Evolutionary conservation across 2,888 invertebrate genomes (phyloP).

Genomic region (Drosophila conformis): DNA sequence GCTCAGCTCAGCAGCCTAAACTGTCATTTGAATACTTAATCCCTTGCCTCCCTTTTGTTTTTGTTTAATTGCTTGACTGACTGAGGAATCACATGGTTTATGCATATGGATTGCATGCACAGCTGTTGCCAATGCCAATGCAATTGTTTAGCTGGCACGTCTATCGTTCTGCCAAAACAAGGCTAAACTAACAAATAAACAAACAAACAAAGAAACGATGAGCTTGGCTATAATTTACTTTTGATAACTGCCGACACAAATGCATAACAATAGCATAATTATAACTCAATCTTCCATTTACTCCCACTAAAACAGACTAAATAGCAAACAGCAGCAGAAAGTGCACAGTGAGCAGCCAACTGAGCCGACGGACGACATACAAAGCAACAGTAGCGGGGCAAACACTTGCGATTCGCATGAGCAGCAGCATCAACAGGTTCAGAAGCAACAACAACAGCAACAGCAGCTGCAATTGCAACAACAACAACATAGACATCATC

Average conservation of each 20-base stretch:
- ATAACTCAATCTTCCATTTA: slow-evolving; percentile 39
- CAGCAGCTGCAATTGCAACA: slow-evolving; percentile 40
- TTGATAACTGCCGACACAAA: slow-evolving; percentile 46
- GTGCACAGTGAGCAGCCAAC: slow-evolving; percentile 44
- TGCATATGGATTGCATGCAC: slow-evolving; percentile 27
- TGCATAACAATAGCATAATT: slow-evolving; percentile 65
- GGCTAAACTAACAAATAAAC: slow-evolving; percentile 14
- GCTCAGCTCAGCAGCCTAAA: background rate
- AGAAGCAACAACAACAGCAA: slow-evolving; percentile 33
- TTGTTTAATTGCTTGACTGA: slow-evolving; percentile 20
- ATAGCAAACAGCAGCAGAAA: slow-evolving; percentile 57
- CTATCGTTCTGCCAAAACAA: slow-evolving; percentile 23
- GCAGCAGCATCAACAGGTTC: slow-evolving; percentile 64
- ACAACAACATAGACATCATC: slow-evolving; percentile 35
- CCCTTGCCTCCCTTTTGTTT: background rate
- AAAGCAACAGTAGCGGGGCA: slow-evolving; percentile 69
- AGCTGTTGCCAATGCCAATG: slow-evolving; percentile 42
- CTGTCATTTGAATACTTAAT: background rate
- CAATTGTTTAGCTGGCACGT: slow-evolving; percentile 17
- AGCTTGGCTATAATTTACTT: slow-evolving; percentile 37
- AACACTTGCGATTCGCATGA: slow-evolving; percentile 80
- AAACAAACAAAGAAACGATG: slow-evolving; percentile 3
- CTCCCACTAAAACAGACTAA: slow-evolving; percentile 46
- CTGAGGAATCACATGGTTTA: slow-evolving; percentile 38
- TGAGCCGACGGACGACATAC: slow-evolving; percentile 58